phyloP scores from a whole-genome alignment of 2,888 invertebrate species.

The Deilephila elpenor region DNA sequence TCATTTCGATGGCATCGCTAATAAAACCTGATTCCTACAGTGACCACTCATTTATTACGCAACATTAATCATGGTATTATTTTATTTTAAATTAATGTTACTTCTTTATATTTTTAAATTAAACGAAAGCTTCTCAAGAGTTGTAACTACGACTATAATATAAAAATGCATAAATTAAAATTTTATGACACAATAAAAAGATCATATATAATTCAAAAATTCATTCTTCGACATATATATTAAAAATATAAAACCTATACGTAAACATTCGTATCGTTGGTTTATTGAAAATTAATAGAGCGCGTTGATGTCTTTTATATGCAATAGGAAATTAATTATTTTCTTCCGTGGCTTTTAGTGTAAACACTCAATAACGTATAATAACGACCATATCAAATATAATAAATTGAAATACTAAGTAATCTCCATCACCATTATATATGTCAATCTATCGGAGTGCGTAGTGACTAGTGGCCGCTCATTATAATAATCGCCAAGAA shows the following conservation, averaged over 20 bases:
- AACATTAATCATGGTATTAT: neutral
- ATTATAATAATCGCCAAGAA: slow-evolving; percentile 8
- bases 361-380: neutral
- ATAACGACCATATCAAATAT: neutral
- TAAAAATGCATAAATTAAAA: too few relatives aligned
- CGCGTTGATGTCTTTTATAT: slow-evolving; percentile 70
- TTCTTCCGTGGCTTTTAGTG: neutral
- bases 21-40: slow-evolving; percentile 32
- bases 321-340: slow-evolving; percentile 14
- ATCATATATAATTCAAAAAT: too few relatives aligned
- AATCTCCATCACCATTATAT: neutral
- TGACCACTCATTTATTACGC: slow-evolving; percentile 17
- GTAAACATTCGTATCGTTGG: too few relatives aligned
- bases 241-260: neutral
- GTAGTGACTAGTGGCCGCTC: neutral
- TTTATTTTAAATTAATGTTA: neutral
- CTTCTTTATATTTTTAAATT: too few relatives aligned
- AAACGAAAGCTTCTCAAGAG: too few relatives aligned
- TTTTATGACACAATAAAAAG: too few relatives aligned
- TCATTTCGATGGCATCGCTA: slow-evolving; percentile 45
- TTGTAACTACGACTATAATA: too few relatives aligned
- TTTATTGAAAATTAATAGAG: slow-evolving; percentile 14
- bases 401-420: neutral
- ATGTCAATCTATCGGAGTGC: neutral
- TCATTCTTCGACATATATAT: too few relatives aligned